Conservation (phyloP, 2,888 invertebrate species). For the Sarcophaga variegata region DNA sequence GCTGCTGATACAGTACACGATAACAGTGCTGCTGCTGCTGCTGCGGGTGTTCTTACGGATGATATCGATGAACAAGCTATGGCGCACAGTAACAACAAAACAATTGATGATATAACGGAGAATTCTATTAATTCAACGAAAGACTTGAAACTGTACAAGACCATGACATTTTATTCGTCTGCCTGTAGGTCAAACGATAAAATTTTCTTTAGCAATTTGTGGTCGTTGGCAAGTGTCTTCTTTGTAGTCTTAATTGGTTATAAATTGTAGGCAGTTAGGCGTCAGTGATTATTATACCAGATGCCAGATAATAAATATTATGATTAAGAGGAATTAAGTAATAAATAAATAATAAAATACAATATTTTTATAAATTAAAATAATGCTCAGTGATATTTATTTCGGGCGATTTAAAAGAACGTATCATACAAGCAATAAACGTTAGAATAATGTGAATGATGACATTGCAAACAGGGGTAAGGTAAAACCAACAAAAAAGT, state of each 20-base stretch:
- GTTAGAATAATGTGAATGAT: too few species aligned
- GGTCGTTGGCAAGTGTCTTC: conserved; percentile 32
- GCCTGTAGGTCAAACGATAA: conserved; percentile 51
- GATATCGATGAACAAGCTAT: conserved; percentile 9
- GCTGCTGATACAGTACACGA: conserved; percentile 19
- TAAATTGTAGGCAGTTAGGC: conserved; percentile 48
- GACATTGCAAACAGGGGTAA: too few species aligned
- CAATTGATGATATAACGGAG: conserved; percentile 57
- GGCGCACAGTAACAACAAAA: conserved; percentile 22
- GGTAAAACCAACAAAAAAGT: too few species aligned
- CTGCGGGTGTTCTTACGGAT: conserved; percentile 10
- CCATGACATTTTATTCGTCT: conserved; percentile 53
- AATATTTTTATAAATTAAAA: too few species aligned
- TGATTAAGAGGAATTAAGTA: conserved; percentile 46
- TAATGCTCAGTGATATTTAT: too few species aligned
- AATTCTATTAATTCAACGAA: conserved; percentile 47
- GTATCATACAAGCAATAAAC: too few species aligned
- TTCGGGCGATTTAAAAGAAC: too few species aligned
- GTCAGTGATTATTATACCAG: conserved; percentile 25
- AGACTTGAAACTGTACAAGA: conserved; percentile 61
- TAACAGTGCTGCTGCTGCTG: neutral
- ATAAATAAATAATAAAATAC: conserved; percentile 4
- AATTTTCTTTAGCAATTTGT: conserved; percentile 13
- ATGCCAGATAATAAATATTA: neutral
- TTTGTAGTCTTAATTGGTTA: conserved; percentile 57